Conservation (phyloP, 1,140 invertebrate genomes). For the Drosophila rufa region DNA sequence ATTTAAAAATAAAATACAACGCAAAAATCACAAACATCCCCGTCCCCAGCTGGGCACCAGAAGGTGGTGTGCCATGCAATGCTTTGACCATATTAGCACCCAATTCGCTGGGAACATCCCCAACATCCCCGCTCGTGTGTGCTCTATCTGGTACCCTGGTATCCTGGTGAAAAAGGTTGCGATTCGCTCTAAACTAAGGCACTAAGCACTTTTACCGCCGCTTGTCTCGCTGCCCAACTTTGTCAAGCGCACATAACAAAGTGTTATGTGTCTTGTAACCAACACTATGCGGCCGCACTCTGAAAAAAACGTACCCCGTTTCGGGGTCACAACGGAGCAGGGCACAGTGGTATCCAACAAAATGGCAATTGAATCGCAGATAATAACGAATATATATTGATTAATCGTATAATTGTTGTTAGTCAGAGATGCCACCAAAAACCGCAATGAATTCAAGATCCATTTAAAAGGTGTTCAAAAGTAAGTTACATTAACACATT, state of each 20-base stretch:
- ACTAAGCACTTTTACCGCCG: conserved; percentile 75
- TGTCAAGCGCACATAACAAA: conserved; percentile 81
- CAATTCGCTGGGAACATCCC: conserved; percentile 48
- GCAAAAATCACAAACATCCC: conserved; percentile 38
- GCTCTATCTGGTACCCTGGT: conserved; percentile 51
- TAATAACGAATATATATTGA: not conserved
- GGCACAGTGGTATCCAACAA: conserved; percentile 15
- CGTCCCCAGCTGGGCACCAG: conserved; percentile 13
- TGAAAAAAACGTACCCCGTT: conserved; percentile 45
- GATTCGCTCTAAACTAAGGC: conserved; percentile 80
- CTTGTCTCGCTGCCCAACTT: conserved; percentile 68
- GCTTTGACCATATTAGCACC: conserved; percentile 82
- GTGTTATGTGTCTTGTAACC: conserved; percentile 81
- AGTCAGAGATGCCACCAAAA: too few species aligned
- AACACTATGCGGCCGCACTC: conserved; percentile 63
- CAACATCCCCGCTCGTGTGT: conserved; percentile 30
- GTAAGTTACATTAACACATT: too few species aligned
- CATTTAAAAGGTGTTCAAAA: too few species aligned
- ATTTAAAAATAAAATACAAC: conserved; percentile 66
- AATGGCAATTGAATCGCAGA: not conserved
- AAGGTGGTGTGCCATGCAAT: conserved; percentile 36
- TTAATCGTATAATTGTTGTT: too few species aligned
- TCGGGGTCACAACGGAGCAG: not conserved
- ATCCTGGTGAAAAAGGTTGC: conserved; percentile 35
- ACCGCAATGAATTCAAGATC: too few species aligned